A percentile compares a stretch with the other conserved stretches of the same genome.
Conservation (phyloP, 1,140 invertebrate genomes). For the Leptinotarsa lineolata region DNA sequence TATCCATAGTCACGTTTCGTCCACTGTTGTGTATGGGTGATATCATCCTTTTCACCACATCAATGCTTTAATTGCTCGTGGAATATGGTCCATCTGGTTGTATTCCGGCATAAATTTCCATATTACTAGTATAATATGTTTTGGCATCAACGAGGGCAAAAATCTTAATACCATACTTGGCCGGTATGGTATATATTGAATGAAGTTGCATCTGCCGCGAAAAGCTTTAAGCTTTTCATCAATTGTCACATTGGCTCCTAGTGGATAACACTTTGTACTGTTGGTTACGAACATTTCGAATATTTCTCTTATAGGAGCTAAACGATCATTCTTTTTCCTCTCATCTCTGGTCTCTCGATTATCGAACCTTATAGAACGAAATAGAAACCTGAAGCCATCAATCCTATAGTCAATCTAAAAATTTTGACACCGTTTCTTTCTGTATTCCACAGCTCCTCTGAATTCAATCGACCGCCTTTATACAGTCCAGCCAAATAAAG, state of each 20-base stretch:
- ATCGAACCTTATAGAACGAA: no score
- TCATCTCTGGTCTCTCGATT: no score
- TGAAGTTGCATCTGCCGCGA: no score
- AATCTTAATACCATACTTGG: slow-evolving; percentile 55
- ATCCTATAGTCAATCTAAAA: slow-evolving; percentile 47
- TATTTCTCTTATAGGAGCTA: no score
- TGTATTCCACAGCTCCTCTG: no score
- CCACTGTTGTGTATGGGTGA: slow-evolving; percentile 6
- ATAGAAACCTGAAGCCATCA: slow-evolving; percentile 51
- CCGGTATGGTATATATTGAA: slow-evolving; percentile 53
- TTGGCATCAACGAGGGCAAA: slow-evolving; percentile 37
- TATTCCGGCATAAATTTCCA: no score
- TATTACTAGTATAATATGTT: slow-evolving; percentile 34
- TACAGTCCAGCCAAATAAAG: slow-evolving; percentile 39
- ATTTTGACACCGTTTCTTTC: slow-evolving; percentile 48
- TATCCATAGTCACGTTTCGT: slow-evolving; percentile 21
- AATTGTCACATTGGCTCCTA: no score
- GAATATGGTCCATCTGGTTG: slow-evolving; percentile 21
- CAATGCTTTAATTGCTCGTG: slow-evolving; percentile 22
- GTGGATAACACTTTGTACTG: no score
- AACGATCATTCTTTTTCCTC: no score
- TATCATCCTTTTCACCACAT: slow-evolving; percentile 12
- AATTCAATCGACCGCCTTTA: slow-evolving; percentile 39
- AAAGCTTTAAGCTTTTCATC: no score
- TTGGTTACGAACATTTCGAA: no score